A percentile compares a stretch with the other conserved stretches of the same genome.
Evolutionary conservation across 2,113 vertebrate genomes (phyloP).

Genomic region (Prunella fulvescens): DNA sequence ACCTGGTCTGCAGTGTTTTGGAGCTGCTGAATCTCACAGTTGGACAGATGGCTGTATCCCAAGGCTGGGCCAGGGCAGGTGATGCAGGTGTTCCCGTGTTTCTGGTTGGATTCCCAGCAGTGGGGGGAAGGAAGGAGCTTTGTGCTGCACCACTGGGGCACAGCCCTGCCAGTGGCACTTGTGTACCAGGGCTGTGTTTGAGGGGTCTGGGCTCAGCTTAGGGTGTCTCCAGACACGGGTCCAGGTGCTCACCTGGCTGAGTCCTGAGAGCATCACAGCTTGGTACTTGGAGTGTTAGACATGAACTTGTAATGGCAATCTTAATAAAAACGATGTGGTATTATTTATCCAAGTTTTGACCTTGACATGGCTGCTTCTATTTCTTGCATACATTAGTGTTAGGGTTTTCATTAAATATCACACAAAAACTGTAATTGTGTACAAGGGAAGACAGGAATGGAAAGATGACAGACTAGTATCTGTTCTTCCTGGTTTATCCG

Average conservation of each 20-base stretch:
- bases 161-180: accelerated
- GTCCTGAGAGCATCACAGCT: accelerated
- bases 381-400: background rate
- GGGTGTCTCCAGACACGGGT: accelerated
- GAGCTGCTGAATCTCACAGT: accelerated
- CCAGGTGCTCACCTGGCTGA: accelerated
- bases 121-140: accelerated
- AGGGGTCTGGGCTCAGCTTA: accelerated
- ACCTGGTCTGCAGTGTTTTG: background rate
- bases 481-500: background rate
- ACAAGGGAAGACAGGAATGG: background rate
- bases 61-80: accelerated
- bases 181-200: accelerated
- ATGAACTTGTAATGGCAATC: accelerated
- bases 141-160: accelerated
- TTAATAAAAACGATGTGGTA: background rate
- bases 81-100: accelerated
- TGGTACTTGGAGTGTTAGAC: accelerated
- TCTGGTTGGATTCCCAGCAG: accelerated
- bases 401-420: background rate
- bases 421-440: background rate
- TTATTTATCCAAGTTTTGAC: background rate
- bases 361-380: background rate
- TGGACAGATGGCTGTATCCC: accelerated
- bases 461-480: background rate